These are phyloP conservation scores for Adelges cooleyi DNA, from an alignment of 1,140 invertebrate genomes.

Conservation along the genomic window DNA sequence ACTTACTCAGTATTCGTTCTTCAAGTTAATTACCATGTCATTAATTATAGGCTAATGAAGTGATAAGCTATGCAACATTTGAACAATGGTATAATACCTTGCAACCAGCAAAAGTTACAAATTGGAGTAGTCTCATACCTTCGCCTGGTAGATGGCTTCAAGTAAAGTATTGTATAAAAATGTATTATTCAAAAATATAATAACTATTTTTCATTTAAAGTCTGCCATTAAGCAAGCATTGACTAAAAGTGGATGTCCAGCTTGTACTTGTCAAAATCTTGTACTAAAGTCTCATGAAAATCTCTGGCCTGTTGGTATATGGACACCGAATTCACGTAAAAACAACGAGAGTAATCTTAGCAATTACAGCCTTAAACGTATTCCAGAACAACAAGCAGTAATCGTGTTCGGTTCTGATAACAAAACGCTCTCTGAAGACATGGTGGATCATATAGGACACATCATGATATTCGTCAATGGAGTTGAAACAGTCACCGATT, in stretches of 20 bases:
- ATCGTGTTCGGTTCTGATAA: constrained; percentile 90
- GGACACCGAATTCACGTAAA: constrained; percentile 82
- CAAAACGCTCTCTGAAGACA: constrained; percentile 83
- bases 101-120: constrained; percentile 71
- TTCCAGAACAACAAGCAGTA: constrained; percentile 90
- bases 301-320: constrained; percentile 83
- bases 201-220: constrained; percentile 45
- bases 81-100: constrained; percentile 80
- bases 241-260: constrained; percentile 82
- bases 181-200: not conserved
- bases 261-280: constrained; percentile 81
- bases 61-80: constrained; percentile 86
- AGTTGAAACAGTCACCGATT: too few species aligned
- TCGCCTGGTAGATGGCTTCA: constrained; percentile 88
- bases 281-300: constrained; percentile 96
- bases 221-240: constrained; percentile 82
- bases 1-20: too few species aligned
- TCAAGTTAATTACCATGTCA: too few species aligned
- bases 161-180: constrained; percentile 42
- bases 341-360: constrained; percentile 86
- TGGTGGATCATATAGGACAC: constrained; percentile 91
- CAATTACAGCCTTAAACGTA: constrained; percentile 84
- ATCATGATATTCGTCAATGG: constrained; percentile 98
- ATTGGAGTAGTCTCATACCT: constrained; percentile 96
- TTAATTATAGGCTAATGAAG: constrained; percentile 79